These are phyloP conservation scores for Sisyra nigra DNA, from an alignment of 2,888 invertebrate species.

Conservation along the genomic window DNA sequence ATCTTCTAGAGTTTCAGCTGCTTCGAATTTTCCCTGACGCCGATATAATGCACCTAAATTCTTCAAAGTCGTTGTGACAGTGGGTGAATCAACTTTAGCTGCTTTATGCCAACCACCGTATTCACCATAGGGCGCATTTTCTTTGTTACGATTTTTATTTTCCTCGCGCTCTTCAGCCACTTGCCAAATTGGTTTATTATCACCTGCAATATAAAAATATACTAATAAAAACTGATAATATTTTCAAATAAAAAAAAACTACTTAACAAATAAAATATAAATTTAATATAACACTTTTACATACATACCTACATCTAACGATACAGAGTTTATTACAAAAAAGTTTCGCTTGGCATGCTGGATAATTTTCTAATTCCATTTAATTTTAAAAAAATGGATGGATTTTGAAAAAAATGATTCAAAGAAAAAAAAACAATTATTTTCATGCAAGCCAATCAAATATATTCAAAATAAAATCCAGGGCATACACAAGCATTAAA, in stretches of 20 bases:
- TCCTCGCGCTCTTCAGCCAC: conserved; percentile 98
- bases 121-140: conserved; percentile 79
- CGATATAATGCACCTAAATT: conserved; percentile 96
- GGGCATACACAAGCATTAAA: conserved; percentile 2
- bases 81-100: conserved; percentile 93
- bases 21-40: conserved; percentile 97
- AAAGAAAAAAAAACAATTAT: conserved; percentile 3
- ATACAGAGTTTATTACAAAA: background rate
- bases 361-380: background rate
- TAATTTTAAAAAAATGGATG: background rate
- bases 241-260: background rate
- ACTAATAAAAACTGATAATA: background rate
- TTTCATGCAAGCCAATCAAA: conserved; percentile 6
- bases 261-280: background rate
- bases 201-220: conserved; percentile 35
- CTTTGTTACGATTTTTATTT: conserved; percentile 78
- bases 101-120: conserved; percentile 97
- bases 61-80: conserved; percentile 94
- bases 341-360: background rate
- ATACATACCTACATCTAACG: background rate
- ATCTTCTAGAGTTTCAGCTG: conserved; percentile 97
- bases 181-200: conserved; percentile 94
- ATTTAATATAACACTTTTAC: background rate
- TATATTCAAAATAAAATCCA: conserved; percentile 6
- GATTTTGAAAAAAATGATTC: background rate